These are phyloP conservation scores for Choloepus didactylus DNA, from an alignment of 2,797 vertebrate genomes.

Conservation along the genomic window DNA sequence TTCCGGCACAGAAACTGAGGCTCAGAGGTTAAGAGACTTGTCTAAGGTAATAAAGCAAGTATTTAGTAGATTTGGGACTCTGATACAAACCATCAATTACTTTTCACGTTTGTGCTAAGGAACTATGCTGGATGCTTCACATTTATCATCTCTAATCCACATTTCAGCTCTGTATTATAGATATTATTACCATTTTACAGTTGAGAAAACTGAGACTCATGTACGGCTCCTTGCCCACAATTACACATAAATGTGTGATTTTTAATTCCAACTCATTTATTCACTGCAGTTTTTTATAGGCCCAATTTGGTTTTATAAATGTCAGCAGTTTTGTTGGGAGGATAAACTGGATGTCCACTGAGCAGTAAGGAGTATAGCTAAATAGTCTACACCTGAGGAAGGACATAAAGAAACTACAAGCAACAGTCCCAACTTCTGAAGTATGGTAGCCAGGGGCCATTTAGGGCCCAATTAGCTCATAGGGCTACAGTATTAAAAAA, in stretches of 20 bases:
- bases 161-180: conserved; percentile 16
- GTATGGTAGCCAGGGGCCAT: neutral
- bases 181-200: neutral
- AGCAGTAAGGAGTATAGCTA: neutral
- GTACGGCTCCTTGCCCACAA: neutral
- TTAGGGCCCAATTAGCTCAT: neutral
- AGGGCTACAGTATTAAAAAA: neutral
- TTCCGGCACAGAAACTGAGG: neutral
- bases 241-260: conserved; percentile 20
- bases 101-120: conserved; percentile 17
- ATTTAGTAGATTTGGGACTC: conserved; percentile 5
- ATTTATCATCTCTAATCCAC: neutral
- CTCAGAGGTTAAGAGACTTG: conserved; percentile 17
- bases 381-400: neutral
- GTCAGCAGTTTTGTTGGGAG: neutral
- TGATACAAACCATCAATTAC: neutral
- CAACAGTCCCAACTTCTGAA: neutral
- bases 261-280: conserved; percentile 61
- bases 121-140: neutral
- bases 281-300: conserved; percentile 18
- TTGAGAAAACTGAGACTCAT: neutral
- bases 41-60: neutral
- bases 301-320: conserved; percentile 52
- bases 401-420: neutral
- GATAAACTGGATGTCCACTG: neutral